phyloP scores from a whole-genome alignment of 2,113 vertebrate species.

The Pedetes capensis region DNA sequence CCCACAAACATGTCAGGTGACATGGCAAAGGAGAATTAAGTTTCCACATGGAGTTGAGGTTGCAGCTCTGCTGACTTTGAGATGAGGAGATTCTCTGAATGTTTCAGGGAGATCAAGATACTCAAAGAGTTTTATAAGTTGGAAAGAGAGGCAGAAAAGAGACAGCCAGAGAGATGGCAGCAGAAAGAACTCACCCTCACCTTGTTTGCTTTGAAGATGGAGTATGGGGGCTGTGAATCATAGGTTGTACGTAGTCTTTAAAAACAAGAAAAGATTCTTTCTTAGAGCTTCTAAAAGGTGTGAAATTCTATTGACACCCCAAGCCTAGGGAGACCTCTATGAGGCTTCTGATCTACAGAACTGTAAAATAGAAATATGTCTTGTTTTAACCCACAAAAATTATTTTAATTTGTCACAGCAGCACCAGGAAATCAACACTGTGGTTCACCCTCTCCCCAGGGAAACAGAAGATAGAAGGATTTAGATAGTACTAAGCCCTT shows the following conservation, averaged over 20 bases:
- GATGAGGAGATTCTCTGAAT: background rate
- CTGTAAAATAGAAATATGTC: background rate
- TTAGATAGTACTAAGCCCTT: background rate
- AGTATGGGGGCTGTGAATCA: background rate
- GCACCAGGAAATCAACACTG: background rate
- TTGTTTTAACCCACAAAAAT: background rate
- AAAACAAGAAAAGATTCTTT: background rate
- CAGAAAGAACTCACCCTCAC: background rate
- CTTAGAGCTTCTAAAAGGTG: background rate
- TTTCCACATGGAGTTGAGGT: background rate
- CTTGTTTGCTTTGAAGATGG: background rate
- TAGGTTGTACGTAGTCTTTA: background rate
- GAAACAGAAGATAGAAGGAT: background rate
- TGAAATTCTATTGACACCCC: background rate
- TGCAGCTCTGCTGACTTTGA: background rate
- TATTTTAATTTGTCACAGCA: slow-evolving; percentile 1
- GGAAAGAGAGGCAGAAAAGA: background rate
- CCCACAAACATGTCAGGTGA: background rate
- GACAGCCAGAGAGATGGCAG: background rate
- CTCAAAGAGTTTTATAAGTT: background rate
- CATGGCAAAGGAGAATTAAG: background rate
- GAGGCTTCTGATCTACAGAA: background rate
- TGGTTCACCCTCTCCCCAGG: background rate
- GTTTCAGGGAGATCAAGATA: background rate
- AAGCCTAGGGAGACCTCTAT: background rate